phyloP scores from a whole-genome alignment of 1,140 invertebrate genomes.

The Portunus trituberculatus region DNA sequence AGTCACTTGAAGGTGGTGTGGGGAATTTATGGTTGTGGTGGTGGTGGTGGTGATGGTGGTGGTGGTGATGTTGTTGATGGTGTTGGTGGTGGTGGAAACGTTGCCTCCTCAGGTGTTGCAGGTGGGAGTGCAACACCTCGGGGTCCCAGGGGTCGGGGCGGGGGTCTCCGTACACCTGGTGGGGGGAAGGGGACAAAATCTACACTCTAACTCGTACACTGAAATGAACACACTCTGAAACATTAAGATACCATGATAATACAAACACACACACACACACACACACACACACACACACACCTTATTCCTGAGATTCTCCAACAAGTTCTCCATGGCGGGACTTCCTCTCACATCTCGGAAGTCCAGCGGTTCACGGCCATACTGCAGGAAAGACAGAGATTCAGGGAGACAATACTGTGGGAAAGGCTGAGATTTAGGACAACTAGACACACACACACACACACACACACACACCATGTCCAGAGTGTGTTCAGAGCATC shows the following conservation, averaged over 20 bases:
- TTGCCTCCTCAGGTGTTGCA: conserved; percentile 44
- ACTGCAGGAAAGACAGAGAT: background rate
- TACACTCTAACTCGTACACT: no score
- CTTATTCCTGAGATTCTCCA: conserved; percentile 63
- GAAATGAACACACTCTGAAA: no score
- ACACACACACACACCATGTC: conserved; percentile 43
- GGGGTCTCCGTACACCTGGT: conserved; percentile 40
- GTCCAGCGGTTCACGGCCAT: conserved; percentile 62
- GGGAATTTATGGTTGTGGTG: background rate
- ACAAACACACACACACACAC: no score
- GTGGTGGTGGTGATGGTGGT: conserved; percentile 40
- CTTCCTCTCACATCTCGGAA: conserved; percentile 57
- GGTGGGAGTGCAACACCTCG: conserved; percentile 36
- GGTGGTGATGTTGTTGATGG: conserved; percentile 40
- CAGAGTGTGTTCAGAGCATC: conserved; percentile 63
- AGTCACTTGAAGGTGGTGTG: conserved; percentile 43
- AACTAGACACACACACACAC: no score
- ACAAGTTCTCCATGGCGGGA: conserved; percentile 35
- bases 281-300: conserved; percentile 28
- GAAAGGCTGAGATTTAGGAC: background rate
- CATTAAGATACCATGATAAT: no score
- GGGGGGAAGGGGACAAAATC: background rate
- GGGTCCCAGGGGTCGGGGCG: conserved; percentile 63
- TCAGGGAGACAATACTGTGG: background rate
- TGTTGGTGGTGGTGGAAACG: conserved; percentile 50